Evolutionary conservation across 2,797 vertebrate species (phyloP).

Genomic region (Chaetophractus vellerosus): DNA sequence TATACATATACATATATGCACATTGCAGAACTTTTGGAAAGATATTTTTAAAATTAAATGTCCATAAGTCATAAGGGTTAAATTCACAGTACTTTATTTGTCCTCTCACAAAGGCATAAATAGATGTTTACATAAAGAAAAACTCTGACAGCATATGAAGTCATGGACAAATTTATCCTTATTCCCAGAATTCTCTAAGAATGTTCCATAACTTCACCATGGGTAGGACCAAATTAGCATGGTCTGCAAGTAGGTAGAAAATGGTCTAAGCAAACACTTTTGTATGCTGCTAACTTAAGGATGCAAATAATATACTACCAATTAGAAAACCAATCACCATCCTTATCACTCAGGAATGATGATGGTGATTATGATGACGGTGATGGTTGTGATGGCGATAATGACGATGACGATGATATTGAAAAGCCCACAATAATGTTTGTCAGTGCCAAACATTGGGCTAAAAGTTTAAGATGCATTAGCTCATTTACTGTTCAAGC

Average conservation of each 20-base stretch:
- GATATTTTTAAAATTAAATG: not conserved
- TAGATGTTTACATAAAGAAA: conserved; percentile 2
- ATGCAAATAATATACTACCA: not conserved
- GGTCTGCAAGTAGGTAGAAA: not conserved
- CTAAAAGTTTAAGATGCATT: not conserved
- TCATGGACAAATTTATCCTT: not conserved
- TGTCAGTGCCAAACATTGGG: not conserved
- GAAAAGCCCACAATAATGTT: not conserved
- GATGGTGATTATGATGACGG: not conserved
- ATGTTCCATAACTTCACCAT: not conserved
- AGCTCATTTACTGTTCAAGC: not conserved
- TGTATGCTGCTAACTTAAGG: not conserved
- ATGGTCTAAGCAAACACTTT: not conserved
- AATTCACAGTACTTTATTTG: not conserved
- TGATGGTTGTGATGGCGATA: not conserved
- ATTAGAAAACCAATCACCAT: not conserved
- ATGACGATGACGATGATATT: no score
- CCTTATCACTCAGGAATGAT: not conserved
- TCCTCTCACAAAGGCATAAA: not conserved
- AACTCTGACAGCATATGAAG: not conserved
- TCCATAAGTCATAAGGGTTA: not conserved
- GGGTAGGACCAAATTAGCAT: not conserved
- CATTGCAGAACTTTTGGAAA: not conserved
- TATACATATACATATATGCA: not conserved
- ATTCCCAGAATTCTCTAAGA: not conserved